Percentiles rank a stretch among this genome's conserved stretches.
These are phyloP conservation scores for Mus spicilegus DNA, from an alignment of 2,113 vertebrate species.

Conservation along the genomic window DNA sequence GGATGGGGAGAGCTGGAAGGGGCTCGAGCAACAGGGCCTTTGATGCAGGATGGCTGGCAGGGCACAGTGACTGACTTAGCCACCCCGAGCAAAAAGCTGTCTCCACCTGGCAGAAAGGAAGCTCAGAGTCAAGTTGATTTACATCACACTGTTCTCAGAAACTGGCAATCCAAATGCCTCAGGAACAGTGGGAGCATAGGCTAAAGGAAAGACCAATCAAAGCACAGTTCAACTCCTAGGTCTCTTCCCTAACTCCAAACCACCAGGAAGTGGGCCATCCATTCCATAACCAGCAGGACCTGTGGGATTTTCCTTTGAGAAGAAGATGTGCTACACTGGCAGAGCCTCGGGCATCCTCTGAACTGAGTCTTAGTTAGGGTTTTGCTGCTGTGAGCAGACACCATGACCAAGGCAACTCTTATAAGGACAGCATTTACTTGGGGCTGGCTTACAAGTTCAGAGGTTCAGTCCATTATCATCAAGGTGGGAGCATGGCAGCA, in stretches of 20 bases:
- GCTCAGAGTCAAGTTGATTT: background rate
- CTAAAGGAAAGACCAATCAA: slow-evolving; percentile 5
- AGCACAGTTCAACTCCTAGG: background rate
- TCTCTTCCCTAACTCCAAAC: background rate
- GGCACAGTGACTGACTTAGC: background rate
- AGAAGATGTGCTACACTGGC: background rate
- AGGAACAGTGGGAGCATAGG: background rate
- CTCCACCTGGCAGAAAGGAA: background rate
- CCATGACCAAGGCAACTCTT: no score
- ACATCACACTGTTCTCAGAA: background rate
- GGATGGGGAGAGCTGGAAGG: background rate
- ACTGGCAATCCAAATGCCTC: background rate
- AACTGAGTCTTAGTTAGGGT: no score
- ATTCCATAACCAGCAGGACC: background rate
- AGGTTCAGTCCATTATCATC: no score
- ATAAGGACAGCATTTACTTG: no score
- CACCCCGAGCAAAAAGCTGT: background rate
- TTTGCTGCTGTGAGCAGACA: no score
- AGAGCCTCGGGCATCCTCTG: background rate
- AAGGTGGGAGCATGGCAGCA: no score
- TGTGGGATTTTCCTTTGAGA: slow-evolving; percentile 20
- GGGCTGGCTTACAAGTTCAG: no score
- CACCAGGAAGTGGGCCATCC: background rate
- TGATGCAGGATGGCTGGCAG: background rate
- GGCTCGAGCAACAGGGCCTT: background rate